Evolutionary conservation across 2,113 vertebrate species (phyloP).

Genomic region (Melierax canorus): DNA sequence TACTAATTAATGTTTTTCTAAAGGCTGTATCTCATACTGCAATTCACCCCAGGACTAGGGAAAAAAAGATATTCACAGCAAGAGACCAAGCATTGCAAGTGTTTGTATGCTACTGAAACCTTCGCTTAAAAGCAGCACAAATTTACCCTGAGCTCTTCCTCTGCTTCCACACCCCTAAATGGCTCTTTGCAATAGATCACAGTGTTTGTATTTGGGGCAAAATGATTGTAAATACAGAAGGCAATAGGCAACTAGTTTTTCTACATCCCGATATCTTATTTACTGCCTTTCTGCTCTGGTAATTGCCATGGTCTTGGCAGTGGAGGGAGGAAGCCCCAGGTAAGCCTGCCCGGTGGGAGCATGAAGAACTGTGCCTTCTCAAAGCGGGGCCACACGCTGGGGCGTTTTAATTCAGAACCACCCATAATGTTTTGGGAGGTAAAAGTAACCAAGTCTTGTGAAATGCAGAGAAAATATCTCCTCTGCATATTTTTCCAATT

Average conservation of each 20-base stretch:
- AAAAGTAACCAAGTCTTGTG: neutral
- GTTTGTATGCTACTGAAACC: neutral
- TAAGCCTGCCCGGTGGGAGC: neutral
- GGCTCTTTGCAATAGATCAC: neutral
- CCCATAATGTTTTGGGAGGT: neutral
- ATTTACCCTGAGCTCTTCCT: neutral
- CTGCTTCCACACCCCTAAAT: neutral
- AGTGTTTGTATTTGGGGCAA: neutral
- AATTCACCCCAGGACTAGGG: neutral
- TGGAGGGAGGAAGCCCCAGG: neutral
- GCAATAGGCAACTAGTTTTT: neutral
- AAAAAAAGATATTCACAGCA: neutral
- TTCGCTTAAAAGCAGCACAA: neutral
- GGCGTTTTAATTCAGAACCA: neutral
- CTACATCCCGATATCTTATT: neutral
- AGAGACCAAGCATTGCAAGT: neutral
- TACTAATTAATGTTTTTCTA: slow-evolving; percentile 45
- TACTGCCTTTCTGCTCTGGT: neutral
- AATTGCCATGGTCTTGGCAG: neutral
- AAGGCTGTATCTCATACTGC: neutral
- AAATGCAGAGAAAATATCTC: neutral
- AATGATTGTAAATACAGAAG: neutral
- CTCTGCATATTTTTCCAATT: neutral
- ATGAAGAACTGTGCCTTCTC: neutral
- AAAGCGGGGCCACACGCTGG: fast-evolving